phyloP scores from a whole-genome alignment of 2,888 invertebrate genomes.

The Drosophila antonietae region DNA sequence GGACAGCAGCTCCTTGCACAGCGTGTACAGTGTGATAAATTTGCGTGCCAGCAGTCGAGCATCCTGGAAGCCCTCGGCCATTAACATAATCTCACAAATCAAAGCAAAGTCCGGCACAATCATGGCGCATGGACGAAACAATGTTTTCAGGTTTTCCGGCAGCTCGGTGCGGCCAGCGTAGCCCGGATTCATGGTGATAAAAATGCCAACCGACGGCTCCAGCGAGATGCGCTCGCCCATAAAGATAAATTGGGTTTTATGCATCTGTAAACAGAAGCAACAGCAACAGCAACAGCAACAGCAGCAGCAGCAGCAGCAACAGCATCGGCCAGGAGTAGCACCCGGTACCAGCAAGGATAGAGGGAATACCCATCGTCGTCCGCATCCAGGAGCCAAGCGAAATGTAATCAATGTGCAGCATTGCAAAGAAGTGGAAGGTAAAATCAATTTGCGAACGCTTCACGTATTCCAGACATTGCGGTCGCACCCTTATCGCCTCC shows the following conservation, averaged over 20 bases:
- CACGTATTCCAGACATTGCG: conserved; percentile 35
- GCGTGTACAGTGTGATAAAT: conserved; percentile 96
- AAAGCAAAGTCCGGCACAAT: conserved; percentile 98
- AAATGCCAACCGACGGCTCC: conserved; percentile 93
- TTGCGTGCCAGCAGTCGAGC: conserved; percentile 95
- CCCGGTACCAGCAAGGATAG: conserved; percentile 14
- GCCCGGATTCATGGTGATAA: conserved; percentile 99
- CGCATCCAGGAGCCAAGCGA: conserved; percentile 29
- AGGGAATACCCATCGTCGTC: conserved; percentile 27
- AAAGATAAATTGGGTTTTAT: conserved; percentile 93
- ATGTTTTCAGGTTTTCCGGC: conserved; percentile 89
- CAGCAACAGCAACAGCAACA: conserved; percentile 23
- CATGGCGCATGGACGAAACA: conserved; percentile 96
- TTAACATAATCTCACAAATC: conserved; percentile 99
- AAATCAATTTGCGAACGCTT: conserved; percentile 76
- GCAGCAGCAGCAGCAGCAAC: conserved; percentile 10
- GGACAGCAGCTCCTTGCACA: conserved; percentile 95
- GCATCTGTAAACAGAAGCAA: conserved; percentile 83
- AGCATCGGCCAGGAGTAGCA: neutral
- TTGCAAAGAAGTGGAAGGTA: conserved; percentile 49
- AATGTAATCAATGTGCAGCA: conserved; percentile 78
- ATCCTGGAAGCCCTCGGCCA: conserved; percentile 98
- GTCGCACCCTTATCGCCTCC: conserved; percentile 92
- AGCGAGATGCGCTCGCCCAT: conserved; percentile 93
- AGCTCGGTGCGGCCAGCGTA: conserved; percentile 96